These are phyloP conservation scores for Danio jaintianensis DNA, from an alignment of 2,797 vertebrate genomes.

Conservation along the genomic window DNA sequence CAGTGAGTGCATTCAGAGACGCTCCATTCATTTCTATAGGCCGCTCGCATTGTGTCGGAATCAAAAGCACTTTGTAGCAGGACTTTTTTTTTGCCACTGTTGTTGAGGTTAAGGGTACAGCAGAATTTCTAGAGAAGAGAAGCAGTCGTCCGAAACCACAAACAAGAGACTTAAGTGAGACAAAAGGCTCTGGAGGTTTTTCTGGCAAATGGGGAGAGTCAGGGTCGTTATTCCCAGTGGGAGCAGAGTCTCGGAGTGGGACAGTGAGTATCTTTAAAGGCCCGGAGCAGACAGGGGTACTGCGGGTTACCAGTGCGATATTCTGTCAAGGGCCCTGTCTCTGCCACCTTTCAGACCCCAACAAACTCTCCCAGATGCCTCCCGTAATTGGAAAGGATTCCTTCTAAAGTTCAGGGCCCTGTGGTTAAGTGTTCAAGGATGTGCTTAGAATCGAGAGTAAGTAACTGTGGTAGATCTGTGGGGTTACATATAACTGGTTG, in stretches of 20 bases:
- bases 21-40: neutral
- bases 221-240: slow-evolving; percentile 50
- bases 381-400: slow-evolving; percentile 49
- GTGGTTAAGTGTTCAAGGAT: slow-evolving; percentile 27
- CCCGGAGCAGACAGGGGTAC: slow-evolving; percentile 34
- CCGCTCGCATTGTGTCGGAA: slow-evolving; percentile 3
- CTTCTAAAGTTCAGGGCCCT: slow-evolving; percentile 26
- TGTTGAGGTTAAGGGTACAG: slow-evolving; percentile 25
- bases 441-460: slow-evolving; percentile 44
- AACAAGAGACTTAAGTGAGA: slow-evolving; percentile 50
- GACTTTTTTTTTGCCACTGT: neutral
- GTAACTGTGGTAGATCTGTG: neutral
- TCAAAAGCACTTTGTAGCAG: slow-evolving; percentile 39
- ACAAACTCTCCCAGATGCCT: slow-evolving; percentile 50
- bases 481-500: neutral
- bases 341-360: slow-evolving; percentile 46
- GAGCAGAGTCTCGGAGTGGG: slow-evolving; percentile 43
- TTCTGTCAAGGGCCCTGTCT: slow-evolving; percentile 45
- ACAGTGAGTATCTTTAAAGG: slow-evolving; percentile 46
- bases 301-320: slow-evolving; percentile 43
- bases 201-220: slow-evolving; percentile 36
- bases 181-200: slow-evolving; percentile 52
- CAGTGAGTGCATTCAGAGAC: slow-evolving; percentile 41
- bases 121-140: slow-evolving; percentile 29
- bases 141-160: slow-evolving; percentile 36